These are phyloP conservation scores for Chrysolina americana DNA, from an alignment of 2,888 invertebrate genomes.

Conservation along the genomic window DNA sequence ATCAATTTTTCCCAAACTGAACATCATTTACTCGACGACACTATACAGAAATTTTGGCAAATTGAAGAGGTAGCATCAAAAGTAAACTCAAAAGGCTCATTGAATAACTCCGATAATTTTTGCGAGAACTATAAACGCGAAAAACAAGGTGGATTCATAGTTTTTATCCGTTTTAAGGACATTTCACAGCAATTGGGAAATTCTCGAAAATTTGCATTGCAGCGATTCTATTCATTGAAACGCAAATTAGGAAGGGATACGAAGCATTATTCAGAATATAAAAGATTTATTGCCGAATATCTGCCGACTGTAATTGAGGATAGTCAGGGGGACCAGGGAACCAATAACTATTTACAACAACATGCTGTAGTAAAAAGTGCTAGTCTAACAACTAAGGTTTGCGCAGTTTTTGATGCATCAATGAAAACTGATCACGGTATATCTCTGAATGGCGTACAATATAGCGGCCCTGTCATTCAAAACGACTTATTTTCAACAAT, in stretches of 20 bases:
- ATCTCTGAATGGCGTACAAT: neutral
- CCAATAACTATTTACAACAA: constrained; percentile 42
- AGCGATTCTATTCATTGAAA: constrained; percentile 40
- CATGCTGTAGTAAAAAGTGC: constrained; percentile 45
- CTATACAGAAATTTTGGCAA: constrained; percentile 35
- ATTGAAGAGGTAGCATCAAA: too few relatives aligned
- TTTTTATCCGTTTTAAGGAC: too few relatives aligned
- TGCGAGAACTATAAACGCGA: too few relatives aligned
- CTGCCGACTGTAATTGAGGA: constrained; percentile 37
- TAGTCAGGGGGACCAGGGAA: neutral
- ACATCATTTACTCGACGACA: constrained; percentile 4
- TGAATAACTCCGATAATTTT: too few relatives aligned
- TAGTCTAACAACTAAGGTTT: constrained; percentile 42
- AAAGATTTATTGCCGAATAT: constrained; percentile 48
- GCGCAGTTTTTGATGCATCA: constrained; percentile 45
- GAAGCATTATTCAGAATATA: constrained; percentile 36
- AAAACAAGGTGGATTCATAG: too few relatives aligned
- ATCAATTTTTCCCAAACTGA: constrained; percentile 20
- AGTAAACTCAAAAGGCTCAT: too few relatives aligned
- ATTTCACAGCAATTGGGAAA: too few relatives aligned
- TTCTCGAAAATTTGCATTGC: constrained; percentile 28
- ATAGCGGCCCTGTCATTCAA: constrained; percentile 27
- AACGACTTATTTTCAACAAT: constrained; percentile 38
- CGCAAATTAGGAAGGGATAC: constrained; percentile 40
- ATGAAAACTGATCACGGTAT: constrained; percentile 3